A percentile compares a stretch with the other conserved stretches of the same genome.
phyloP scores from a whole-genome alignment of 2,113 vertebrate species.

The Poeciliopsis prolifica region DNA sequence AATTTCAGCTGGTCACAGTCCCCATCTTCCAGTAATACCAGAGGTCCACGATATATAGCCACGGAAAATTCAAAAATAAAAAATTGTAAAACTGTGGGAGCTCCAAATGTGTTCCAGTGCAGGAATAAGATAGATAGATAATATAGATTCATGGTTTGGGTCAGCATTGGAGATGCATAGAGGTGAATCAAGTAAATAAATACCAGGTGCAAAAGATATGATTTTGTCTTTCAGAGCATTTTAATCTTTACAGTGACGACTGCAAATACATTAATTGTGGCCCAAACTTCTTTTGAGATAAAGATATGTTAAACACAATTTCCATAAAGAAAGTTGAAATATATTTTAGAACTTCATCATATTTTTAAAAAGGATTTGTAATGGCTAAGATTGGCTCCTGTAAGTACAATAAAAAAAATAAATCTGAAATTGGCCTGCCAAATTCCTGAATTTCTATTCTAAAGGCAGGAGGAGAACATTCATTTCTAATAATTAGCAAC shows the following conservation, averaged over 20 bases:
- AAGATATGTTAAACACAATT: not conserved
- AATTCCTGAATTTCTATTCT: too few relatives aligned
- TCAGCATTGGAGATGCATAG: not conserved
- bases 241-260: too few relatives aligned
- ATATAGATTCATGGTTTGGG: not conserved
- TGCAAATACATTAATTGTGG: not conserved
- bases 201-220: not conserved
- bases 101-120: not conserved
- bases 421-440: too few relatives aligned
- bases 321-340: not conserved
- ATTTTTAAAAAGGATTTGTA: too few relatives aligned
- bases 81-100: conserved; percentile 17
- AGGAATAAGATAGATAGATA: not conserved
- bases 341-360: not conserved
- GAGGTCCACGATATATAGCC: conserved; percentile 14
- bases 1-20: too few relatives aligned
- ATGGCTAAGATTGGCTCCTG: too few relatives aligned
- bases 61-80: conserved; percentile 35
- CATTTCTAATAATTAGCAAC: not conserved
- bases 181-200: not conserved
- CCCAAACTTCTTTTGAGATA: not conserved
- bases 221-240: not conserved
- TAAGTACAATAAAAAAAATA: too few relatives aligned
- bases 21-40: too few relatives aligned
- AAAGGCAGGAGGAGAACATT: not conserved